Evolutionary conservation across 2,797 vertebrate species (phyloP), one percentile per base, ranked within the genome.

Genomic region (Aplochiton taeniatus): DNA sequence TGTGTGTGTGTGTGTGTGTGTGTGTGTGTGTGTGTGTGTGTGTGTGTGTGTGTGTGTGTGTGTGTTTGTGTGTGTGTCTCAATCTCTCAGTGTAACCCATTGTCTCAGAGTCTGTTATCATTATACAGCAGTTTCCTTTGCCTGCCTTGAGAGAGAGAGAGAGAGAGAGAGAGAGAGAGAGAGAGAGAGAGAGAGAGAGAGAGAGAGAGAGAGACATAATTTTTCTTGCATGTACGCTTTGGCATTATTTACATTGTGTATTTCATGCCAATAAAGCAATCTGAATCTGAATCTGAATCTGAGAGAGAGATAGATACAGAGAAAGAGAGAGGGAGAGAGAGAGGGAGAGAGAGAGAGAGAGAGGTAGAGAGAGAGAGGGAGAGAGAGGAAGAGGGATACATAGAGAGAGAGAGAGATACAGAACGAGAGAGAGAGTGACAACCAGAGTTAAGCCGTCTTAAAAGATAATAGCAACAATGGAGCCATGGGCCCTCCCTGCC

Each of bases 51-150:
- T 63, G 55, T 78, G 59, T 55, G 31, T 55, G 68, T 68, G 67
- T 48, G 13, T 65, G 63, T 76, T 75, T 78, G 73, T 83, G 80
- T 79, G 72, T 61, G 63, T 72, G 75, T n/a, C 57, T 67, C 69
- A 65, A n/a, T n/a, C n/a, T n/a, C n/a, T n/a, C n/a, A n/a, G n/a
- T n/a, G n/a, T n/a, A 78, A 75, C 74, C 87, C 82, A 91, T 90
- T 90, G 89, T 92, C 83, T 86, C 74, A 1, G 19, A 67, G 73
- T 68, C 85, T 86, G 87, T 91, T 92, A 91, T 91, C 90, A 87
- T 89, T 89, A 86, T 78, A 83, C 82, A 88, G 88, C 90, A 90
- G 89, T 87, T 92, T 92, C 91, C 91, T 90, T 63, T 55, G 68
- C 75, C 77, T 17, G 68, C 56, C 43, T 58, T 48, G 59, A 59